Evolutionary conservation across 2,113 vertebrate genomes (phyloP).

Genomic region (Catharus minimus): DNA sequence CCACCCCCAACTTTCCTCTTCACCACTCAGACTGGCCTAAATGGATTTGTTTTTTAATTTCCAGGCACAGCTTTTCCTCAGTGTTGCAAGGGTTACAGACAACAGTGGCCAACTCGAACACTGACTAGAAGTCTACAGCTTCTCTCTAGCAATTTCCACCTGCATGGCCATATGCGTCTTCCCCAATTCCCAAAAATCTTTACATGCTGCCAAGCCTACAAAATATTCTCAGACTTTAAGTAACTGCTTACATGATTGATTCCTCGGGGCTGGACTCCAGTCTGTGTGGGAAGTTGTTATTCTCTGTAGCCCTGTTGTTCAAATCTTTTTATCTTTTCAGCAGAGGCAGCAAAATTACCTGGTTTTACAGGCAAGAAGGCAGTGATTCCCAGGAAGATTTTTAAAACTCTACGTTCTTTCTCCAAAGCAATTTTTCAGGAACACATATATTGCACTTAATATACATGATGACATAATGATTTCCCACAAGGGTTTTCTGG

Average conservation of each 20-base stretch:
- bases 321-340: not conserved
- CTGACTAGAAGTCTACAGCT: not conserved
- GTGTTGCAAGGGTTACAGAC: not conserved
- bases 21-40: not conserved
- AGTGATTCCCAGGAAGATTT: not conserved
- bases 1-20: not conserved
- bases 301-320: not conserved
- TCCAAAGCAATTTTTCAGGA: not conserved
- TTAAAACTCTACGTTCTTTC: not conserved
- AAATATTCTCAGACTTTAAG: not conserved
- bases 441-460: not conserved
- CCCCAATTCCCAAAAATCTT: not conserved
- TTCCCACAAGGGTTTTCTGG: not conserved
- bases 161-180: rapidly evolving
- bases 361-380: not conserved
- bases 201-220: not conserved
- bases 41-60: not conserved
- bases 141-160: not conserved
- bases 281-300: not conserved
- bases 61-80: not conserved
- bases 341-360: not conserved
- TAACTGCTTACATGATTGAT: not conserved
- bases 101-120: rapidly evolving
- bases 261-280: not conserved
- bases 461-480: not conserved